phyloP scores from a whole-genome alignment of 2,888 invertebrate species.

The Tipula lateralis region DNA sequence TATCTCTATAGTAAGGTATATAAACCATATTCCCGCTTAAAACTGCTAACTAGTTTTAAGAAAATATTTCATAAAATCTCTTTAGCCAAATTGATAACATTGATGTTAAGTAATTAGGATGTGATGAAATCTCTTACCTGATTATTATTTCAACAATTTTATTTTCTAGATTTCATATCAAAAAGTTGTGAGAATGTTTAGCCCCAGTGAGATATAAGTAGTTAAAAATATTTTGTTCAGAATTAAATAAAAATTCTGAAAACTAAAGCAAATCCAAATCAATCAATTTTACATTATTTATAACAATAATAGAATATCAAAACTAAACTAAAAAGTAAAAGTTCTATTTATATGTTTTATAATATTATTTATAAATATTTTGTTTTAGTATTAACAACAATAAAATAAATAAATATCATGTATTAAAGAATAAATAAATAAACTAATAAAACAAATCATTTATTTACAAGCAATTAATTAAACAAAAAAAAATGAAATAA shows the following conservation, averaged over 20 bases:
- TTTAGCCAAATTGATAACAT: no score
- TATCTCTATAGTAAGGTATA: no score
- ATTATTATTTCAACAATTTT: not conserved
- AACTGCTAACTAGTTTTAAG: no score
- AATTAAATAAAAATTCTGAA: not conserved
- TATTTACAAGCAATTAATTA: constrained; percentile 11
- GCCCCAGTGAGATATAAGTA: not conserved
- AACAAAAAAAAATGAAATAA: not conserved
- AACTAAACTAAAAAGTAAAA: not conserved
- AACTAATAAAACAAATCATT: not conserved
- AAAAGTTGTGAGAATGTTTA: not conserved
- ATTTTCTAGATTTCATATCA: not conserved
- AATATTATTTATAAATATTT: not conserved
- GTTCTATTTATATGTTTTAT: no score
- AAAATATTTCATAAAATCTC: no score
- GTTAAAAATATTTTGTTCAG: not conserved
- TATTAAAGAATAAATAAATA: not conserved
- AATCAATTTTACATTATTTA: not conserved
- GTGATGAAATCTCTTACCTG: not conserved
- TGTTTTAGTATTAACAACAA: not conserved
- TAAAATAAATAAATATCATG: not conserved
- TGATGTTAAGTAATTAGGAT: no score
- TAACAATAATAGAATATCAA: not conserved
- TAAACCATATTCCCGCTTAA: no score
- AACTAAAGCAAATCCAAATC: not conserved